Base-by-base conservation (phyloP, 1,140 invertebrate genomes). In the Hormaphis cornu region DNA sequence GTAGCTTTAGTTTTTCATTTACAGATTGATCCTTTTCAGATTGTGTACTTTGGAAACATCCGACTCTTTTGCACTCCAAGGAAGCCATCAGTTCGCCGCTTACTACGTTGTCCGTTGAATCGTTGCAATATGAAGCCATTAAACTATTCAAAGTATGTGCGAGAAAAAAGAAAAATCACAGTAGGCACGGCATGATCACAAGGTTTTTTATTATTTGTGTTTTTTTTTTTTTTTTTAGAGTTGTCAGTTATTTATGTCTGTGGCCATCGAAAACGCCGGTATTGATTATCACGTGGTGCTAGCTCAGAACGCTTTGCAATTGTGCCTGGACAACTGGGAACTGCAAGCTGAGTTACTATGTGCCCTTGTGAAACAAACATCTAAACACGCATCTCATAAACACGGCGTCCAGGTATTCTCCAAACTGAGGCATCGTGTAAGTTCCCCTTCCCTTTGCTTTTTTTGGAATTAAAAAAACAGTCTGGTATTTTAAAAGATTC, bases 271-370 rank as follows among this genome's bases (percentile, higher is more conserved):
- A 80, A 90, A 94, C 74, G 90, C 92, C 40, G 91, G 91, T 74
- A 95, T 97, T 74, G 94, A 97, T 80, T 95, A 95, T 78, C 94
- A 97, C 77, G 93, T 97, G 73, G 90, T 91, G 53, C 81, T 97
- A 71, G 93, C 93, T 24, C 94, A 97, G 84, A 95, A 95, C 78
- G 90, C 93, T 10, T 81, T 97, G 50, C 89, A 93, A 77, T 88
- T 91, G 75, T 95, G 93, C 79, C 81, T 97, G 50, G 88, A 93
- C 74, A 87, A 89, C 76, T 84, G 87, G 66, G 91, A 95, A 80
- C 83, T 97, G 70, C 93, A 96, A 77, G 87, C 90, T 75, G 94
- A 97, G 83, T 84, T 97, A 76, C 88, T 91, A 75, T 91, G 91
- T 76, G 90, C 89, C 70, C 81, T 97, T 71, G 88, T 94, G 74